Conservation (phyloP, 2,888 invertebrate species). For the Choristoneura rosaceana region DNA sequence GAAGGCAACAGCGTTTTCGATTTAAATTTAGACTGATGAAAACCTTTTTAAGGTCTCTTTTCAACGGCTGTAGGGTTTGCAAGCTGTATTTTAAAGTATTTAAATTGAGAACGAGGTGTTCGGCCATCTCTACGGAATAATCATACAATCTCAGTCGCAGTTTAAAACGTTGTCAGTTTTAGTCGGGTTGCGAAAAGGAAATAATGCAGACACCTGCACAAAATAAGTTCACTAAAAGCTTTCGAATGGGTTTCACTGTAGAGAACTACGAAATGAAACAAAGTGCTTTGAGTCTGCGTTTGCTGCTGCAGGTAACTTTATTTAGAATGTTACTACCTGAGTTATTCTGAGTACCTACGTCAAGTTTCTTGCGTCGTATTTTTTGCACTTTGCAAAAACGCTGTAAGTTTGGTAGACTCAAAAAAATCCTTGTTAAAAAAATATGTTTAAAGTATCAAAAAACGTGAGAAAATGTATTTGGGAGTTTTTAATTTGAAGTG, state of each 20-base stretch:
- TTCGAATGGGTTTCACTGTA: background rate
- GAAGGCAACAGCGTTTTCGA: background rate
- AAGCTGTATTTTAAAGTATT: background rate
- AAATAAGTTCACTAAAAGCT: conserved; percentile 16
- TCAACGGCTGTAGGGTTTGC: background rate
- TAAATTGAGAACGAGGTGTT: background rate
- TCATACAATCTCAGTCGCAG: background rate
- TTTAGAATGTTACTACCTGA: background rate
- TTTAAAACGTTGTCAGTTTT: background rate
- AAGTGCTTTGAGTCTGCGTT: background rate
- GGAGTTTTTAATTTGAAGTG: too few species aligned
- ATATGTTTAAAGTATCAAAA: too few species aligned
- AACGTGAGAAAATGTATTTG: too few species aligned
- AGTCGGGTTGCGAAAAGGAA: background rate
- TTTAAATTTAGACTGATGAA: background rate
- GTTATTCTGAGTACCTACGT: too few species aligned
- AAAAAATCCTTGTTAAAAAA: too few species aligned
- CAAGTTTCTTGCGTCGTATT: too few species aligned
- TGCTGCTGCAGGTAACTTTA: background rate
- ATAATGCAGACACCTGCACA: conserved; percentile 17
- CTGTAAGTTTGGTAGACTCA: too few species aligned
- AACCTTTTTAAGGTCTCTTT: background rate
- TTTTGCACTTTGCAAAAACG: too few species aligned
- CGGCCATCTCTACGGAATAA: too few species aligned
- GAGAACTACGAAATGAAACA: conserved; percentile 3